Base-by-base conservation (phyloP, 2,113 vertebrate species). In the Neolamprologus falcicula region DNA sequence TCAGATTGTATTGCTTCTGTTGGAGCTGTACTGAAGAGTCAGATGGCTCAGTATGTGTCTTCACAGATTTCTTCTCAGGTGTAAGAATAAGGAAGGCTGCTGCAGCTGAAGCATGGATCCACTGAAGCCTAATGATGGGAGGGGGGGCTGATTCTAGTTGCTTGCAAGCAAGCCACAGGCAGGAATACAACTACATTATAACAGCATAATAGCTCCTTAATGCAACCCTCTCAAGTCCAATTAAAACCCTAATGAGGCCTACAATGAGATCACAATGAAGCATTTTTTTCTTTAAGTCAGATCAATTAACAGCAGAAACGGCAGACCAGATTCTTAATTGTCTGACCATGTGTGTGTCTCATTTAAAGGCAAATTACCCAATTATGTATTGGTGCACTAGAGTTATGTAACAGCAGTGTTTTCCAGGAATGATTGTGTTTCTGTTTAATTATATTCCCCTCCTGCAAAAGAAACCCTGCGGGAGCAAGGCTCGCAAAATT, bases 151-250 rank as follows among this genome's bases (percentile, higher is more conserved):
- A 85, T 0, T 94, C 26, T 54, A 50, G 80, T 89, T 86, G 83
- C 55, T 80, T 68, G 33, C 24, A 79, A 53, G 40, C 13, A 63
- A 83, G 82, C 28, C 26, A 21, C 42, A 61, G 40, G 21, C 83
- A 40, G 61, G 40, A 33, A 19, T 84, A 11, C 12, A 17, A 47
- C 54, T 17, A 19, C 82, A 54, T 83, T 73, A 78, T 33, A 83
- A 89, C 86, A 82, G 76, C 87, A 53, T n/a, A 37, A 93, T 82
- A 76, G 40, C 81, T 66, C 8, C 71, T 83, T 76, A 42, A 83
- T 83, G 45, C 45, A 71, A 7, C 21, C 2, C 83, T 61, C 59
- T 79, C 24, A 16, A 63, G 63, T 83, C 26, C 55, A 54, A 17
- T 76, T 53, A 59, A 57, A 66, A 63, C 24, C 76, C 17, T n/a